A percentile compares a stretch with the other conserved stretches of the same genome.
phyloP scores from a whole-genome alignment of 2,888 invertebrate genomes.

The Sphinx pinastri region DNA sequence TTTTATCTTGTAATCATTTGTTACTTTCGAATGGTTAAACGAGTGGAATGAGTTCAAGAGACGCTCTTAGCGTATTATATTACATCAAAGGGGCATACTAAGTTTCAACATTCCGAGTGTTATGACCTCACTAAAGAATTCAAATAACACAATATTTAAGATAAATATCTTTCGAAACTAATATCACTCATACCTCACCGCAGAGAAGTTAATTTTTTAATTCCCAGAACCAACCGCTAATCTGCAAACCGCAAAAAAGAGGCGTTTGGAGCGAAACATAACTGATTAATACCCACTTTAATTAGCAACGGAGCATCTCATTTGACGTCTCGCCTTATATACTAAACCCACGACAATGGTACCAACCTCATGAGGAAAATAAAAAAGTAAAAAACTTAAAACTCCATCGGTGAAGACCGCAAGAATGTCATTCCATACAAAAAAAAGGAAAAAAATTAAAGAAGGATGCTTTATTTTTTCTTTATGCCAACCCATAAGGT shows the following conservation, averaged over 20 bases:
- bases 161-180: conserved; percentile 39
- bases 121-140: conserved; percentile 18
- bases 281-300: conserved; percentile 78
- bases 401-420: conserved; percentile 69
- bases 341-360: conserved; percentile 59
- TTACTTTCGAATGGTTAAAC: conserved; percentile 4
- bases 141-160: conserved; percentile 16
- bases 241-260: conserved; percentile 73
- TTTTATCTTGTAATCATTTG: neutral
- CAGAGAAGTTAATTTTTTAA: conserved; percentile 65
- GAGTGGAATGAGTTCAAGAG: neutral
- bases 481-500: conserved; percentile 80
- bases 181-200: conserved; percentile 60
- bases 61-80: neutral
- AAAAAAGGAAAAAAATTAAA: conserved; percentile 72
- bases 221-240: conserved; percentile 76
- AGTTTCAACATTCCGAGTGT: conserved; percentile 12
- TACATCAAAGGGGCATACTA: neutral
- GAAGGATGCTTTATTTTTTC: conserved; percentile 79
- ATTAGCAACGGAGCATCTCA: conserved; percentile 67
- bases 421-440: conserved; percentile 74
- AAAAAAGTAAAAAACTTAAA: conserved; percentile 26
- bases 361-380: conserved; percentile 22
- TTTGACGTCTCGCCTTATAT: conserved; percentile 69
- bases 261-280: conserved; percentile 65